Evolutionary conservation across 2,888 invertebrate genomes (phyloP), one percentile per base, ranked within the genome.

Genomic region (Hypena proboscidalis): DNA sequence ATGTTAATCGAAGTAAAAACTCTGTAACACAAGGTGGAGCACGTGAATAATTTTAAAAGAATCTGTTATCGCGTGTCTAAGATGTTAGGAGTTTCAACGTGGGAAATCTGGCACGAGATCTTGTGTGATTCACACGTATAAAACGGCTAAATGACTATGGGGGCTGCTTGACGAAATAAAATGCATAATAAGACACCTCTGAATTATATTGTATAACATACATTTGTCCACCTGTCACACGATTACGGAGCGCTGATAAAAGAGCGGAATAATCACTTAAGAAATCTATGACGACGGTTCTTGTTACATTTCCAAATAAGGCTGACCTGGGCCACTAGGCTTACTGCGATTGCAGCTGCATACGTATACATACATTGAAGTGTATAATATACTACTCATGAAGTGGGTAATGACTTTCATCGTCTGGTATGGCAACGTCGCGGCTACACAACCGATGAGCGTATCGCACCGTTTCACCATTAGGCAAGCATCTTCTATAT

Each of bases 361-460:
- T 67, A 66, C 49, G 57, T 59, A 68, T 20, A 26, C 26, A 21
- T 10, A 20, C 10, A 34, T 10, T n/a, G 9, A 29, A 52, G 45
- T 60, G 60, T 63, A 57, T 58, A 58, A 33, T 68, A 58, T 48
- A 67, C 62, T 53, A 67, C 61, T 67, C 58, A 49, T 60, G 64
- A 60, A 62, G 72, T 79, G 75, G 77, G 77, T 77, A 71, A 80
- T 83, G 77, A 84, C 85, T 89, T 89, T 89, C 86, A 84, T 88
- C 80, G 85, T 78, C 75, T 77, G 78, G 83, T 83, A 87, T 85
- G 85, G 85, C 83, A 84, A 80, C 80, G 77, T 76, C 75, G 83
- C 78, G 60, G 59, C 70, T 65, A 54, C 61, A 63, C 69, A 67
- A 56, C 59, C 66, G 66, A 69, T 62, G 74, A 71, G 74, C 74